Evolutionary conservation across 2,797 vertebrate species (phyloP).

Genomic region (Knipowitschia caucasica): DNA sequence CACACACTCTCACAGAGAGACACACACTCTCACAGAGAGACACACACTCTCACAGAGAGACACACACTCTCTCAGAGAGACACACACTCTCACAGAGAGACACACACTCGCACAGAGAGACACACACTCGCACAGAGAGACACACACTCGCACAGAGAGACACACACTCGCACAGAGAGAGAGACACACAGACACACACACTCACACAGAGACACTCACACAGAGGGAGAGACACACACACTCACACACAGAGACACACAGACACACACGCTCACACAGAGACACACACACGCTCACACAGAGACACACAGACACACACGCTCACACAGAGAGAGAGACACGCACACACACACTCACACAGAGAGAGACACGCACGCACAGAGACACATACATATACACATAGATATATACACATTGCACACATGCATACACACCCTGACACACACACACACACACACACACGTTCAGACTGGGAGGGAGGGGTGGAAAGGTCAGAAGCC

Average conservation of each 20-base stretch:
- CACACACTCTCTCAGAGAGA: slow-evolving; percentile 57
- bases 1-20: slow-evolving; percentile 49
- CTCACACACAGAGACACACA: slow-evolving; percentile 48
- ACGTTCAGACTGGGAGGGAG: slow-evolving; percentile 53
- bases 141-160: too few species aligned
- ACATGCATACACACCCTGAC: slow-evolving; percentile 31
- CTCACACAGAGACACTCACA: slow-evolving; percentile 53
- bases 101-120: slow-evolving; percentile 54
- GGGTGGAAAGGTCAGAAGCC: slow-evolving; percentile 73
- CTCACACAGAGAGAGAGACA: slow-evolving; percentile 48
- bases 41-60: slow-evolving; percentile 53
- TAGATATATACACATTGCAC: slow-evolving; percentile 54
- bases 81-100: slow-evolving; percentile 42
- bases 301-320: slow-evolving; percentile 53
- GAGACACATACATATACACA: slow-evolving; percentile 56
- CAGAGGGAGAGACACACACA: slow-evolving; percentile 48
- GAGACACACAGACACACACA: slow-evolving; percentile 42
- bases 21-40: slow-evolving; percentile 45
- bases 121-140: slow-evolving; percentile 44
- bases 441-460: slow-evolving; percentile 54
- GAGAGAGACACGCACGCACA: slow-evolving; percentile 53
- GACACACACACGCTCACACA: slow-evolving; percentile 43
- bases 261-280: slow-evolving; percentile 56
- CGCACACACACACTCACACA: slow-evolving; percentile 49
- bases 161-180: slow-evolving; percentile 56